Base-by-base conservation (phyloP, 2,888 invertebrate species). In the Noctua pronuba region DNA sequence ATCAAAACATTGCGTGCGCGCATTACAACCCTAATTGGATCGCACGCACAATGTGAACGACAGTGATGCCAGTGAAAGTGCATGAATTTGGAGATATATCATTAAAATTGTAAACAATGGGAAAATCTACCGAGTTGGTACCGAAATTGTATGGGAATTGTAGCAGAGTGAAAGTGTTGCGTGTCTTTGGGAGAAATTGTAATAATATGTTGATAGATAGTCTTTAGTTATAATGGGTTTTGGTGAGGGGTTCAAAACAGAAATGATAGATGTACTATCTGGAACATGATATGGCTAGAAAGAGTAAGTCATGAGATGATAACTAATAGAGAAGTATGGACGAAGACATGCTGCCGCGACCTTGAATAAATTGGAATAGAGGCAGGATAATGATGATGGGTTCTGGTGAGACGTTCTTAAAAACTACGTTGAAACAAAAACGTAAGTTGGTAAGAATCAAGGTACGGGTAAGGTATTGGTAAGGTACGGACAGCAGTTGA, bases 51-150 rank as follows among this genome's bases (percentile, higher is more conserved):
- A 65, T 75, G 72, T 24, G 55, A 75, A 76, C 55, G 77, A 76
- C 60, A 85, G 87, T 75, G 87, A 76, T 49, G 77, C 75, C 60
- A 85, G 87, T 75, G 87, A 87, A 87, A 87, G 87, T 82, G 75
- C 79, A 73, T 66, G 72, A 82, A 79, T 89, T 85, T 49, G 81
- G 73, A 73, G 69, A 75, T 83, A 75, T 80, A 72, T 72, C 65
- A 86, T 77, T 82, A 68, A 60, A 44, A 67, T 46, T 73, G 58
- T 66, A 67, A 85, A 87, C 88, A 89, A 87, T 87, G 65, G 89
- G 41, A 81, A 82, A 75, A 73, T 71, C 13, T 62, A 38, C 38
- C 31, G 5, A 46, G 46, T 21, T 41, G 64, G 8, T 38, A 44
- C 79, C 86, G 28, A 78, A 83, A 83, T 74, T 77, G n/a, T 75